phyloP scores from a whole-genome alignment of 2,888 invertebrate genomes.

The Chrysodeixis includens region DNA sequence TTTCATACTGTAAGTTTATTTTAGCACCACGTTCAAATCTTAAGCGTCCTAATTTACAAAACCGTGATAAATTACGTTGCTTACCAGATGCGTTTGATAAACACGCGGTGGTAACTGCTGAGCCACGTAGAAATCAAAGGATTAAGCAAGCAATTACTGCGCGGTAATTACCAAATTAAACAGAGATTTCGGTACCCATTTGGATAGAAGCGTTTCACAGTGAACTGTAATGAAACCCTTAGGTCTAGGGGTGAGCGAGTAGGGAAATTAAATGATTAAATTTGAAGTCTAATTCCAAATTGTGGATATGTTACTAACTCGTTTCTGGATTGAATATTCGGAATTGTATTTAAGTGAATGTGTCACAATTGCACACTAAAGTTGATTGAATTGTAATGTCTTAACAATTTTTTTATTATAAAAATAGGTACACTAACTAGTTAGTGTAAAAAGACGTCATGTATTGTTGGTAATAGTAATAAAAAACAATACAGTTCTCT shows the following conservation, averaged over 20 bases:
- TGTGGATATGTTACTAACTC: not conserved
- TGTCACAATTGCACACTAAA: too few species aligned
- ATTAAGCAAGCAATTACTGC: slow-evolving; percentile 63
- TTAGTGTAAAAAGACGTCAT: too few species aligned
- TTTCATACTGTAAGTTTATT: not conserved
- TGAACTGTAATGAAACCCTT: slow-evolving; percentile 34
- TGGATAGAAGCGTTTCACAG: slow-evolving; percentile 20
- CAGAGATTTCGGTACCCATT: slow-evolving; percentile 52
- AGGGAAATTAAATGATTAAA: slow-evolving; percentile 1
- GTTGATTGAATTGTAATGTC: too few species aligned
- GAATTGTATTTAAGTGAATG: not conserved
- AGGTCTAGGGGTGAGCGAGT: slow-evolving; percentile 14
- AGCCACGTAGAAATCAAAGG: slow-evolving; percentile 57
- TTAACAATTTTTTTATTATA: too few species aligned
- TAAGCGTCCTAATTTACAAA: slow-evolving; percentile 38
- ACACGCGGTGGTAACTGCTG: slow-evolving; percentile 36
- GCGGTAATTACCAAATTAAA: slow-evolving; percentile 67
- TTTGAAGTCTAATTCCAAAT: not conserved
- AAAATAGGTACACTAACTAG: too few species aligned
- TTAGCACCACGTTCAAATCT: slow-evolving; percentile 2
- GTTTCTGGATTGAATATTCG: not conserved
- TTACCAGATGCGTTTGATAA: slow-evolving; percentile 53
- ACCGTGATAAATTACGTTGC: slow-evolving; percentile 41
- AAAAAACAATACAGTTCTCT: too few species aligned
- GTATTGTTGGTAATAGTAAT: too few species aligned